These are phyloP conservation scores for Rhea pennata DNA, from an alignment of 2,113 vertebrate species.

Conservation along the genomic window DNA sequence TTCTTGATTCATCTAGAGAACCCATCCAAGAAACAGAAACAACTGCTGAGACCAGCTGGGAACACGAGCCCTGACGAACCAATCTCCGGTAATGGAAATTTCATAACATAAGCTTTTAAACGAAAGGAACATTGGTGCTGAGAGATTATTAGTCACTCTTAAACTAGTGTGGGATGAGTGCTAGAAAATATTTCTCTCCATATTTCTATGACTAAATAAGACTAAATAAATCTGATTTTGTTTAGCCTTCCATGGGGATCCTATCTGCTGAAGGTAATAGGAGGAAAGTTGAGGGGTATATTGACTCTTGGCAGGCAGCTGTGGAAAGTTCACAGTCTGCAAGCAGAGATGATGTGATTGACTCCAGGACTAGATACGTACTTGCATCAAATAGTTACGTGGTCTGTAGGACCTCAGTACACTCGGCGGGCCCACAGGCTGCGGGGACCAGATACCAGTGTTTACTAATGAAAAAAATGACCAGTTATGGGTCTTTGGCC, in stretches of 20 bases:
- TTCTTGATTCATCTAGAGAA: not conserved
- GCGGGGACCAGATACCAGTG: not conserved
- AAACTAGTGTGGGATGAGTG: slow-evolving; percentile 27
- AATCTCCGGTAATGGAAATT: not conserved
- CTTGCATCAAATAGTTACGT: not conserved
- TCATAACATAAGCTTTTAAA: not conserved
- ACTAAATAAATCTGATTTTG: not conserved
- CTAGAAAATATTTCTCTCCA: slow-evolving; percentile 12
- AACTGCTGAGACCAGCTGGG: not conserved
- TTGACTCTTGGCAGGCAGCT: not conserved
- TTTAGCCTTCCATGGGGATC: not conserved
- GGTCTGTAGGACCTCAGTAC: not conserved
- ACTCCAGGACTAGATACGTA: not conserved
- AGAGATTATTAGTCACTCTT: slow-evolving; percentile 47
- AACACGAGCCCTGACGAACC: not conserved
- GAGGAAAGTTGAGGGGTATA: not conserved
- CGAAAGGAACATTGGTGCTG: not conserved
- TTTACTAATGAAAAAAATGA: not conserved
- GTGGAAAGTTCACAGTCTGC: not conserved
- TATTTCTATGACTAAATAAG: not conserved
- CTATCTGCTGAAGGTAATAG: not conserved
- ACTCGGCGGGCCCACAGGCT: not conserved
- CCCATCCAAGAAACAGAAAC: not conserved
- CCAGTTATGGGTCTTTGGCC: not conserved
- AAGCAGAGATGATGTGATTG: not conserved